Conservation (phyloP, 2,888 invertebrate species). For the Stictocephala bisonia region DNA sequence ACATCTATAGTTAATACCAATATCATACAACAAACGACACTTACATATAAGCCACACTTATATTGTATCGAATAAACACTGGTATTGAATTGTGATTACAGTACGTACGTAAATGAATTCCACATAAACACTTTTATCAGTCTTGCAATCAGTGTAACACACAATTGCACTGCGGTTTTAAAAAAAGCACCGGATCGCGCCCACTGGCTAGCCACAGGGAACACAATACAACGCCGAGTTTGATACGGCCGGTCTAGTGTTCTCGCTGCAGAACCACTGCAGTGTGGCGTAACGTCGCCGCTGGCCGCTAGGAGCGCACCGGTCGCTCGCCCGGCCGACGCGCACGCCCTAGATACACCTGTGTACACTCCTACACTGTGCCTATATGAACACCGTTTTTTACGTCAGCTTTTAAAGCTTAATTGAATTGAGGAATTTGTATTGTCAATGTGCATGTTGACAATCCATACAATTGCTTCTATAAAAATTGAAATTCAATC, state of each 20-base stretch:
- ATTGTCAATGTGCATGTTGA: too few relatives aligned
- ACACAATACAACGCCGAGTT: not conserved
- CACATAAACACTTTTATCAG: too few relatives aligned
- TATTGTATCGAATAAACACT: too few relatives aligned
- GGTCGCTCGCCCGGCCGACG: not conserved
- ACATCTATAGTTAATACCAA: too few relatives aligned
- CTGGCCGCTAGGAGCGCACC: slow-evolving; percentile 16
- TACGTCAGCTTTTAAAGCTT: too few relatives aligned
- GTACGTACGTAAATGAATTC: too few relatives aligned
- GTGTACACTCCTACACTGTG: not conserved
- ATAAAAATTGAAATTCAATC: too few relatives aligned
- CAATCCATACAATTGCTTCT: too few relatives aligned
- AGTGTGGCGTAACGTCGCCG: slow-evolving; percentile 8
- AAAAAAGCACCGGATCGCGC: not conserved
- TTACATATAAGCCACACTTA: not conserved
- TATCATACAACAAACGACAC: not conserved
- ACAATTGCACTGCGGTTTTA: not conserved
- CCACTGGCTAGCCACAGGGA: not conserved
- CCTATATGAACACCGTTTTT: too few relatives aligned
- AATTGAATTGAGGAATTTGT: too few relatives aligned
- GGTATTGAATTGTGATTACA: too few relatives aligned
- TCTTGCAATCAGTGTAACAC: not conserved
- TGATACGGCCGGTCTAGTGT: not conserved
- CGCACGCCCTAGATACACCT: not conserved
- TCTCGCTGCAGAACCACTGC: slow-evolving; percentile 15